phyloP scores from a whole-genome alignment of 2,797 vertebrate genomes.

The Chloroceryle amazona region DNA sequence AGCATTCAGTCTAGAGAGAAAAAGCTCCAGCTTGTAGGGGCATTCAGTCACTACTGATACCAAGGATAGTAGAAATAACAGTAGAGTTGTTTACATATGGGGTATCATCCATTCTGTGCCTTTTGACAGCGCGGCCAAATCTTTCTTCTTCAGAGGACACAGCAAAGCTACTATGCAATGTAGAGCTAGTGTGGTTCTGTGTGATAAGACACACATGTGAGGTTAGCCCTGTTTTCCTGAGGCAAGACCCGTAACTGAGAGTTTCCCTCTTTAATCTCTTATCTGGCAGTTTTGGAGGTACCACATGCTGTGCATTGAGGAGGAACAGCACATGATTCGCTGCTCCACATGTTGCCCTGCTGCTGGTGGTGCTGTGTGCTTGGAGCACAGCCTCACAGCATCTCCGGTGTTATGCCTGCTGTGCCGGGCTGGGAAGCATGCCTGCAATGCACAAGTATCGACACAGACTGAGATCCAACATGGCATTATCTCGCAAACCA shows the following conservation, averaged over 20 bases:
- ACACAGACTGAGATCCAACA: background rate
- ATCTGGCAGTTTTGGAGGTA: background rate
- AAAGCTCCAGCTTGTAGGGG: background rate
- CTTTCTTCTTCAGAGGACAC: background rate
- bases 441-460: background rate
- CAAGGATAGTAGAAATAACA: background rate
- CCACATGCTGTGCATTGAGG: background rate
- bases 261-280: background rate
- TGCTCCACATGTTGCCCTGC: background rate
- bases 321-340: background rate
- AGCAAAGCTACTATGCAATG: background rate
- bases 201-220: background rate
- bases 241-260: background rate
- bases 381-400: background rate
- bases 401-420: background rate
- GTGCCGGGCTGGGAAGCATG: background rate
- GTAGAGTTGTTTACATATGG: background rate
- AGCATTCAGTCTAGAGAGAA: background rate
- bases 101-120: background rate
- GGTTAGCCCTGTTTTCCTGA: background rate
- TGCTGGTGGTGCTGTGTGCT: background rate
- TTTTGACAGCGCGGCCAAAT: background rate
- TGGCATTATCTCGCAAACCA: background rate
- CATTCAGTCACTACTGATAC: slow-evolving; percentile 27
- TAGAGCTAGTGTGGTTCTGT: background rate